Evolutionary conservation across 1,140 invertebrate genomes (phyloP).

Genomic region (Drosophila parvula): DNA sequence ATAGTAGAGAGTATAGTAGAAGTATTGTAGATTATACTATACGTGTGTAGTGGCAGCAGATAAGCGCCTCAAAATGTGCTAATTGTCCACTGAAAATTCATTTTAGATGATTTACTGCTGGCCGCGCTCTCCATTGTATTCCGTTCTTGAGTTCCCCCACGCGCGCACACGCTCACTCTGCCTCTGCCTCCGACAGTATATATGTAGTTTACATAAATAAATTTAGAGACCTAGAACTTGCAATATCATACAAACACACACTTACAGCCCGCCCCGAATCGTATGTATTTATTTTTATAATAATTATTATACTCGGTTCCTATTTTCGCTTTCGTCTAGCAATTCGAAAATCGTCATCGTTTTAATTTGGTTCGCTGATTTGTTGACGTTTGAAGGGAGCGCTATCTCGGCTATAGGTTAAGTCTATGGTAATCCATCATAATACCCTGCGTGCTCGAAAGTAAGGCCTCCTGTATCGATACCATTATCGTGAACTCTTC

Average conservation of each 20-base stretch:
- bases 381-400: slow-evolving; percentile 25
- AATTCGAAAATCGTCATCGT: slow-evolving; percentile 24
- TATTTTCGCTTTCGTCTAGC: slow-evolving; percentile 33
- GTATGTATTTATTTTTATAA: slow-evolving; percentile 47
- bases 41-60: slow-evolving; percentile 17
- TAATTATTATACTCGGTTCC: slow-evolving; percentile 36
- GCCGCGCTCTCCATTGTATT: slow-evolving; percentile 18
- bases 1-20: slow-evolving; percentile 17
- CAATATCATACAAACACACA: slow-evolving; percentile 32
- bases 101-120: slow-evolving; percentile 13
- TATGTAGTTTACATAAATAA: slow-evolving; percentile 49
- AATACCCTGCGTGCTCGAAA: slow-evolving; percentile 50
- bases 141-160: slow-evolving; percentile 38
- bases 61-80: slow-evolving; percentile 40
- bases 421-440: slow-evolving; percentile 56
- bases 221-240: slow-evolving; percentile 52
- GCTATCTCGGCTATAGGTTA: slow-evolving; percentile 28
- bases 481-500: slow-evolving; percentile 42
- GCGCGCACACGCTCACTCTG: slow-evolving; percentile 1
- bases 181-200: not conserved
- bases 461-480: slow-evolving; percentile 52
- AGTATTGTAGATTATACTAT: slow-evolving; percentile 17
- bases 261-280: slow-evolving; percentile 13
- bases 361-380: slow-evolving; percentile 26
- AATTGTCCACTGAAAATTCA: slow-evolving; percentile 26